phyloP scores from a whole-genome alignment of 2,888 invertebrate genomes.

The Drosophila niveifrons region DNA sequence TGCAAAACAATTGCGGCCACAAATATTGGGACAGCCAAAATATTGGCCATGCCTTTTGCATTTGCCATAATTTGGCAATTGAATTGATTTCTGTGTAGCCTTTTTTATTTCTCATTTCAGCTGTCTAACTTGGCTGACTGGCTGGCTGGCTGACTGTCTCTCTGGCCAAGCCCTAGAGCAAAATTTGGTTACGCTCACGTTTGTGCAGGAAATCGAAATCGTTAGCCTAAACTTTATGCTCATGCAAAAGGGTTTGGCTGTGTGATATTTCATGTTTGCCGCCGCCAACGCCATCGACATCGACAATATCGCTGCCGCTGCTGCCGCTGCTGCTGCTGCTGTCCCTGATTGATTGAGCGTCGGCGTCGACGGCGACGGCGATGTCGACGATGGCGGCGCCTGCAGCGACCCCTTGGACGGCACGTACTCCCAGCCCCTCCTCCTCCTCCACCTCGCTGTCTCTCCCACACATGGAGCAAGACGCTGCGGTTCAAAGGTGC shows the following conservation, averaged over 20 bases:
- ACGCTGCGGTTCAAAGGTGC: constrained; percentile 72
- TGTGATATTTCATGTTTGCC: constrained; percentile 79
- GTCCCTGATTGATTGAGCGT: constrained; percentile 70
- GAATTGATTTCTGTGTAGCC: constrained; percentile 60
- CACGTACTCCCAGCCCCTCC: constrained; percentile 51
- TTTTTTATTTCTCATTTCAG: constrained; percentile 22
- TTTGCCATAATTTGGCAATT: constrained; percentile 78
- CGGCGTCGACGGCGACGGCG: constrained; percentile 33
- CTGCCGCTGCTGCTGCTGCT: constrained; percentile 29
- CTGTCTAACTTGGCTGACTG: constrained; percentile 9
- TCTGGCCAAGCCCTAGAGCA: constrained; percentile 75
- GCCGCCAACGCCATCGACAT: constrained; percentile 70
- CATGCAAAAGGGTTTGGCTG: constrained; percentile 76
- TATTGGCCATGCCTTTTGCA: constrained; percentile 65
- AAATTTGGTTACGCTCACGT: constrained; percentile 82
- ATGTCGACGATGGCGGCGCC: constrained; percentile 42
- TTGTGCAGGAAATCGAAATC: constrained; percentile 76
- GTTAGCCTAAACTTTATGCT: constrained; percentile 68
- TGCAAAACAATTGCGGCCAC: constrained; percentile 76
- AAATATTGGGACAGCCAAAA: constrained; percentile 75
- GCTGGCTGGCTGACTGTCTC: neutral
- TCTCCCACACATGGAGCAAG: constrained; percentile 24
- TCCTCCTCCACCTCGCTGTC: constrained; percentile 1
- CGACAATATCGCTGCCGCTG: constrained; percentile 41
- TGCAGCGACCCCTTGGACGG: constrained; percentile 59